Base-by-base conservation (phyloP, 1,140 invertebrate genomes). In the Magallana gigas region DNA sequence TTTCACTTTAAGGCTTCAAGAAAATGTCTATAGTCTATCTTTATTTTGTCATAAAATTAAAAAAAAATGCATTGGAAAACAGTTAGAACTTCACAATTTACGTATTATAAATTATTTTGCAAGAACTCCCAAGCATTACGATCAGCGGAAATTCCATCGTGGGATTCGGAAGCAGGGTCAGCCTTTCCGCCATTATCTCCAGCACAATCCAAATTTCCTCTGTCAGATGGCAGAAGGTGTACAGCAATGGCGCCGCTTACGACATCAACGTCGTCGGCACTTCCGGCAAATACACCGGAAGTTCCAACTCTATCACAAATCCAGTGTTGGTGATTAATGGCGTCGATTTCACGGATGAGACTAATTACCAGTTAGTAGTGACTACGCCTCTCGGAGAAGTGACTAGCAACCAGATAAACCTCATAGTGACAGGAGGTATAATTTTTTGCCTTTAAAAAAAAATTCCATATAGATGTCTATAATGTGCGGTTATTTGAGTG, bases 181-280 rank as follows among this genome's bases (percentile, higher is more conserved):
- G 36, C 18, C 29, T 81, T 18, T 87, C 81, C 56, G 57, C 87
- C 11, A 48, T 60, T n/a, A 71, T 82, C n/a, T 64, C 89, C 6
- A 88, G 62, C 18, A 76, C 84, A 8, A 59, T 76, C 68, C 68
- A 76, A 36, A 29, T 76, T 76, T 12, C 36, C 7, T 76, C 68
- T 29, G 68, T 76, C 23, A 76, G 11, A 12, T 76, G 68, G 68
- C 68, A 76, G 68, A 76, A 76, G 23, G 68, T 76, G 68, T 76
- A 29, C 23, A 36, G 68, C 36, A 76, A 76, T 23, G 68, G 68
- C 3, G 68, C 68, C 76, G 1, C 48, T 60, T 14, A 68, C 76
- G 12, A 85, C 82, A 29, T 16, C 23, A 1, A 85, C 48, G 57
- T 80, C 58, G n/a, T 84, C 83, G 0, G 23, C 57, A 12, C n/a